Base-by-base conservation (phyloP, 2,113 vertebrate genomes). In the Chlamydotis undulata region DNA sequence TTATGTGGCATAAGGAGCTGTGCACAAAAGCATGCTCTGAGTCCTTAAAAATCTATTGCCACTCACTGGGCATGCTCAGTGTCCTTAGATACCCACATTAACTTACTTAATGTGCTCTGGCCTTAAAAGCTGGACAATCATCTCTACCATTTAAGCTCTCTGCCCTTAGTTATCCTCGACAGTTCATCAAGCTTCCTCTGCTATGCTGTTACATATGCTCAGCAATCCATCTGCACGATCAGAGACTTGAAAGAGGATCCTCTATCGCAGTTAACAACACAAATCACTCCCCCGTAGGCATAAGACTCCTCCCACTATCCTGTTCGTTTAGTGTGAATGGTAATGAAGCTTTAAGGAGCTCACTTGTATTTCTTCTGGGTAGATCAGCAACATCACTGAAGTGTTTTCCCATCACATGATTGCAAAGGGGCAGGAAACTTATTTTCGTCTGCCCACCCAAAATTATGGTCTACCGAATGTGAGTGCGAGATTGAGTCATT, bases 1-100 rank as follows among this genome's bases (percentile, higher is more conserved):
- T 98, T 98, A 98, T 97, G 97, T 97, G 97, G 96, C 96, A 96
- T 96, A 97, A 96, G 94, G 96, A 96, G 92, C 96, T 96, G 47
- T 70, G 63, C 85, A 96, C 61, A 93, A 97, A 97, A 97, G 94
- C 96, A 93, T 95, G 80, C 93, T 97, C 87, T 77, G 97, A 97
- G 96, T 97, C 97, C 96, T 94, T 94, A 97, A 97, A 93, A 94
- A 73, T 80, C 89, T 96, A 96, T 78, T 77, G 70, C 41, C 56
- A 33, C 63, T 93, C 80, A 96, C 94, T 87, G 96, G 80, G 97
- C 93, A 96, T 97, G 96, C 87, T 97, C 96, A 75, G 70, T 97
- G 97, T 97, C 97, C 98, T 98, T 63, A 98, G 97, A 94, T 97
- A 93, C 96, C 95, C 97, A 96, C 86, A 74, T 91, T 94, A 94